Percentiles rank a stretch among this genome's conserved stretches.
phyloP scores from a whole-genome alignment of 1,140 invertebrate genomes.

The Cydia amplana region DNA sequence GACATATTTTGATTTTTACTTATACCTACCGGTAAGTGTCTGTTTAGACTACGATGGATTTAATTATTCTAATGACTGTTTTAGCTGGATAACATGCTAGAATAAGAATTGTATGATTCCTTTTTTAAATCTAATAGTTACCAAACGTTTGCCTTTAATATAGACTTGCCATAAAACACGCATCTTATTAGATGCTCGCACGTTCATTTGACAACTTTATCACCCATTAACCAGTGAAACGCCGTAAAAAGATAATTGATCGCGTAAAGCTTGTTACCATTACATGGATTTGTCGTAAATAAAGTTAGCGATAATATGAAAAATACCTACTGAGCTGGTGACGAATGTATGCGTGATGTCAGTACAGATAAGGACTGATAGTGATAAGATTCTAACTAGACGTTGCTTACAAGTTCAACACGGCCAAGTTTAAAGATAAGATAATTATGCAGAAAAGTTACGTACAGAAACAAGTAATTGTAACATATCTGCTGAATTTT shows the following conservation, averaged over 20 bases:
- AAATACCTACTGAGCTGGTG: slow-evolving; percentile 1
- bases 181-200: not conserved
- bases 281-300: slow-evolving; percentile 2
- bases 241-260: not conserved
- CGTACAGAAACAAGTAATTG: not conserved
- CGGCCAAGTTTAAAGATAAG: not conserved
- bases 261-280: not conserved
- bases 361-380: not conserved
- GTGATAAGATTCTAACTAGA: not conserved
- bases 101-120: not conserved
- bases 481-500: not conserved
- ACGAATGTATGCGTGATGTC: not conserved
- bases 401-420: not conserved
- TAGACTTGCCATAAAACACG: not conserved
- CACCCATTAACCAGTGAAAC: not conserved
- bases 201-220: not conserved
- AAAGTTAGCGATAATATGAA: not conserved
- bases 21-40: too few relatives aligned
- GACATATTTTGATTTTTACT: too few relatives aligned
- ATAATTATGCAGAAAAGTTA: not conserved
- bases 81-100: not conserved
- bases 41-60: too few relatives aligned
- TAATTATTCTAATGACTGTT: too few relatives aligned
- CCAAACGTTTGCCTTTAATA: not conserved
- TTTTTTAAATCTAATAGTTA: not conserved